A percentile compares a stretch with the other conserved stretches of the same genome.
Conservation (phyloP, 2,113 vertebrate genomes). For the Reinhardtius hippoglossoides region DNA sequence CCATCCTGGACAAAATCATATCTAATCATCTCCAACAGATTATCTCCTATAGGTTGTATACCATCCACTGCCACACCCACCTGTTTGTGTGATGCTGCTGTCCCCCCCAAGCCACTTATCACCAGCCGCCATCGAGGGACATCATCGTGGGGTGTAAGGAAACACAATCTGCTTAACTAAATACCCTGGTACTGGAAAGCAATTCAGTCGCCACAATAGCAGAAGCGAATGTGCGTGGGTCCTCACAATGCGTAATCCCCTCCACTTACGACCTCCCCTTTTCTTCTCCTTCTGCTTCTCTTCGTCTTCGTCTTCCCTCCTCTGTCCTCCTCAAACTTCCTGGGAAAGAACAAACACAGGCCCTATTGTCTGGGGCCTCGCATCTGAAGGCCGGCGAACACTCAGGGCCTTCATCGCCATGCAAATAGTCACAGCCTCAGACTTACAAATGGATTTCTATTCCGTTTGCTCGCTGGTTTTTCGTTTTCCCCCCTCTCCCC, state of each 20-base stretch:
- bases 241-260: constrained; percentile 72
- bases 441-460: constrained; percentile 83
- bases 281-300: constrained; percentile 69
- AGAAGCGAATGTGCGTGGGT: constrained; percentile 42
- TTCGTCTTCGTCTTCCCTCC: constrained; percentile 71
- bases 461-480: constrained; percentile 54
- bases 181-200: constrained; percentile 62
- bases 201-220: constrained; percentile 60
- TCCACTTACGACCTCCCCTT: constrained; percentile 68
- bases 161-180: constrained; percentile 73
- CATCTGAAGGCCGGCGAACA: constrained; percentile 84
- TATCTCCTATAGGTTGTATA: neutral
- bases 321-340: constrained; percentile 74
- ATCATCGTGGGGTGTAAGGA: constrained; percentile 47
- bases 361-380: constrained; percentile 88
- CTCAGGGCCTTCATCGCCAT: constrained; percentile 87
- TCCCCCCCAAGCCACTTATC: constrained; percentile 51
- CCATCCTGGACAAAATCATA: constrained; percentile 18
- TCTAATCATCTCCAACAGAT: constrained; percentile 17
- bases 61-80: constrained; percentile 65
- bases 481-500: neutral
- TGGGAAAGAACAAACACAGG: constrained; percentile 89
- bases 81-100: constrained; percentile 59
- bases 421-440: constrained; percentile 82
- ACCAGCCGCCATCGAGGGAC: constrained; percentile 33